A percentile compares a stretch with the other conserved stretches of the same genome.
These are phyloP conservation scores for Philereme vetulata DNA, from an alignment of 2,888 invertebrate genomes.

Conservation along the genomic window DNA sequence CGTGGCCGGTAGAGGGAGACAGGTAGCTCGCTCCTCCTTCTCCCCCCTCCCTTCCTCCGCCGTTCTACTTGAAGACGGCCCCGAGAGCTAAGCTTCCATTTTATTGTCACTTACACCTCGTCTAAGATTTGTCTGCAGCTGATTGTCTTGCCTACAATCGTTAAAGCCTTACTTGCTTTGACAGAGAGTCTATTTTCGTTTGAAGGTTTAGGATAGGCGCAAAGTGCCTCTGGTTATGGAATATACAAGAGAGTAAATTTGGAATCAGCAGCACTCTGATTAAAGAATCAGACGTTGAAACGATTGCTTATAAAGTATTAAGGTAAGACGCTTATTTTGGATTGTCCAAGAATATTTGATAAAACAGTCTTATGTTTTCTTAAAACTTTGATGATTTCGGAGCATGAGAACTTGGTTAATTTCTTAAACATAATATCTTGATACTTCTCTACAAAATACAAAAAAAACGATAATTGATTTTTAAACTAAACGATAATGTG, in stretches of 20 bases:
- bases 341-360: constrained; percentile 67
- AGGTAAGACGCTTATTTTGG: constrained; percentile 68
- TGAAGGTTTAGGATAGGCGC: constrained; percentile 20
- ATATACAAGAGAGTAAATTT: constrained; percentile 71
- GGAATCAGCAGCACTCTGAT: constrained; percentile 70
- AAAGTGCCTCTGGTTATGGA: constrained; percentile 45
- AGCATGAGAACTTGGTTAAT: neutral
- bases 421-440: neutral
- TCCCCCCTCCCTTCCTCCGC: constrained; percentile 40
- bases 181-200: constrained; percentile 46
- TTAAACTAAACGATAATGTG: no score
- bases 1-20: constrained; percentile 61
- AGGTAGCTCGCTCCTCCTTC: constrained; percentile 55
- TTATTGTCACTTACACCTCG: constrained; percentile 82
- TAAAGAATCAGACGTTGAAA: constrained; percentile 75
- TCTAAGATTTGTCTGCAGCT: constrained; percentile 69
- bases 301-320: constrained; percentile 76
- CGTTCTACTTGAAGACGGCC: constrained; percentile 80
- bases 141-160: constrained; percentile 47
- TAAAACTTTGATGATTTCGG: constrained; percentile 42
- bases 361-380: constrained; percentile 56
- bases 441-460: no score
- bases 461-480: no score
- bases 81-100: constrained; percentile 79
- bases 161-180: constrained; percentile 39